phyloP scores from a whole-genome alignment of 2,797 vertebrate genomes.

The Argyrosomus regius region DNA sequence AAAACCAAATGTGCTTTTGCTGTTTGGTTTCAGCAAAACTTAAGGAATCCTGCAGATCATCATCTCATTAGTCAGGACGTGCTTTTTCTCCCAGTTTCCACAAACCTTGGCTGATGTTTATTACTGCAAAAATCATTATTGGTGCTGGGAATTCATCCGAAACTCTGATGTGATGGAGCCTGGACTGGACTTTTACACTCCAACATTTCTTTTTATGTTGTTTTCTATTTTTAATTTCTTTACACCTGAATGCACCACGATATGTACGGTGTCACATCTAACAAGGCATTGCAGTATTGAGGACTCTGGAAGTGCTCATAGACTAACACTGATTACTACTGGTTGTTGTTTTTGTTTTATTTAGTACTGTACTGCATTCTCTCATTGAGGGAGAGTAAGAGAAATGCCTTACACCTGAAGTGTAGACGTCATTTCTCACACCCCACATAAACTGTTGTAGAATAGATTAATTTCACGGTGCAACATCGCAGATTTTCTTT shows the following conservation, averaged over 20 bases:
- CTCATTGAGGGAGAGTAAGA: slow-evolving; percentile 26
- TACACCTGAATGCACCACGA: slow-evolving; percentile 25
- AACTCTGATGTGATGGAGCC: slow-evolving; percentile 31
- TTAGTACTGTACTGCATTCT: slow-evolving; percentile 58
- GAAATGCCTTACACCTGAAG: slow-evolving; percentile 51
- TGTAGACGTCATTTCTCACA: slow-evolving; percentile 13
- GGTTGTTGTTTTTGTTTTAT: slow-evolving; percentile 47
- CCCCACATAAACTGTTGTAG: background rate
- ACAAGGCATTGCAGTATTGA: slow-evolving; percentile 52
- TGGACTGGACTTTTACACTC: slow-evolving; percentile 33
- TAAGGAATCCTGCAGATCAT: slow-evolving; percentile 4
- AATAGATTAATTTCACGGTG: slow-evolving; percentile 6
- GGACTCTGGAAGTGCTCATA: slow-evolving; percentile 51
- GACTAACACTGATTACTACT: slow-evolving; percentile 57
- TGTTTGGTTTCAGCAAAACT: slow-evolving; percentile 43
- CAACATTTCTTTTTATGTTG: background rate
- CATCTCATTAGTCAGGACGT: slow-evolving; percentile 19
- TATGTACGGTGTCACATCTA: slow-evolving; percentile 15
- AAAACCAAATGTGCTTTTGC: slow-evolving; percentile 57
- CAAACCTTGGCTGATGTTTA: slow-evolving; percentile 28
- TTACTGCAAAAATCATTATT: slow-evolving; percentile 9
- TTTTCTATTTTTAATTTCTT: slow-evolving; percentile 4
- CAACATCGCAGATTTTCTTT: slow-evolving; percentile 36
- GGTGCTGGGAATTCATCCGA: slow-evolving; percentile 41
- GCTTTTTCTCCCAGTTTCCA: background rate